Conservation (phyloP, 2,113 vertebrate genomes). For the Paralichthys olivaceus region DNA sequence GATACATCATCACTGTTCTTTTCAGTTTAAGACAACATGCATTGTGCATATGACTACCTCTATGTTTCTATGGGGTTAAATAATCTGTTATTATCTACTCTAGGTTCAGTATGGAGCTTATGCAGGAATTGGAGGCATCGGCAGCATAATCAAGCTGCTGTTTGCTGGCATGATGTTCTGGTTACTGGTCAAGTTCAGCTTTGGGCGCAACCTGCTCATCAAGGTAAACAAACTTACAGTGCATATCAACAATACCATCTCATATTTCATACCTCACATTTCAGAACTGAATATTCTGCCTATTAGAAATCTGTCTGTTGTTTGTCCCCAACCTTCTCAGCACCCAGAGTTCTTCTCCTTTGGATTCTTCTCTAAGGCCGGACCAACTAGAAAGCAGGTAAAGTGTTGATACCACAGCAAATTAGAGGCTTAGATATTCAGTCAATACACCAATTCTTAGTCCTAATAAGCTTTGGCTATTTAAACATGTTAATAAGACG, state of each 20-base stretch:
- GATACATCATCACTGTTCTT: too few species aligned
- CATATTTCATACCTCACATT: neutral
- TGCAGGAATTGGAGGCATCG: slow-evolving; percentile 85
- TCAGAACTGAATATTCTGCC: neutral
- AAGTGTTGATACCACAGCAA: slow-evolving; percentile 31
- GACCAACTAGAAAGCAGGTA: slow-evolving; percentile 96
- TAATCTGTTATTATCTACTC: neutral
- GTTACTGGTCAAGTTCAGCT: slow-evolving; percentile 89
- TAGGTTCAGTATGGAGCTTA: slow-evolving; percentile 95
- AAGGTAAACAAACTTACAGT: slow-evolving; percentile 83
- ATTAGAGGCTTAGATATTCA: neutral
- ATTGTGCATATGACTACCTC: too few species aligned
- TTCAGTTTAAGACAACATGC: too few species aligned
- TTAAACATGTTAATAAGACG: neutral
- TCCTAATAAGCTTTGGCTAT: neutral
- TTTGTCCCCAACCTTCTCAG: slow-evolving; percentile 70
- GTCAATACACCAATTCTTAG: too few species aligned
- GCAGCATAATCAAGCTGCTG: slow-evolving; percentile 88
- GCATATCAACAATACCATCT: neutral
- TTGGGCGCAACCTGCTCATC: slow-evolving; percentile 91
- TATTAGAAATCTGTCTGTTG: neutral
- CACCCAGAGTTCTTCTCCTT: slow-evolving; percentile 94
- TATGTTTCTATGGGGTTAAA: neutral
- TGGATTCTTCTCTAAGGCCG: slow-evolving; percentile 89
- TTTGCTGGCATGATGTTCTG: slow-evolving; percentile 92